Base-by-base conservation (phyloP, 2,888 invertebrate genomes). In the Dermolepida albohirtum region DNA sequence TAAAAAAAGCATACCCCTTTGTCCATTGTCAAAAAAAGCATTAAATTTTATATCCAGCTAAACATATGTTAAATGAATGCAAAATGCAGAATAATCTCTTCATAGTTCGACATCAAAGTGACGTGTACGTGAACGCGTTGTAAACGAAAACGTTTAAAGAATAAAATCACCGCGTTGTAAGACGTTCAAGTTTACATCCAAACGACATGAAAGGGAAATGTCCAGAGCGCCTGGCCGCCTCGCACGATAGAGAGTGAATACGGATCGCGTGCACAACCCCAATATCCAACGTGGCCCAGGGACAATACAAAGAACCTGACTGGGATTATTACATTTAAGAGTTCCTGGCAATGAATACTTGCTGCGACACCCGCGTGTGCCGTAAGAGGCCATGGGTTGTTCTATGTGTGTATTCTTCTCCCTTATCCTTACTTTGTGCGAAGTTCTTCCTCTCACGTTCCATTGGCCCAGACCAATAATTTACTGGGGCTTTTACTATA, bases 241-340 rank as follows among this genome's bases (percentile, higher is more conserved):
- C 55, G 41, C 27, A 14, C 27, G 29, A 59, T 27, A 16, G 16
- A 29, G 34, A 27, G 12, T 44, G 59, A 44, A 43, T 27, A 22
- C 54, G 40, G 54, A 59, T 78, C 74, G 79, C 79, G 78, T 79
- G 79, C 74, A 73, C 67, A 72, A 63, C 69, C 66, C 62, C 78
- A 78, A 77, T 79, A 78, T 77, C 72, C 75, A 70, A 73, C 44
- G 43, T 27, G 57, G 66, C 74, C 69, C 67, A 75, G 75, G 74
- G 76, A 78, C 74, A 76, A 77, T 77, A 78, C 77, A 78, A 79
- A 78, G 74, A 77, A 77, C 76, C 78, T 78, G 78, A 78, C 78
- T 78, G 76, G 78, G 79, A 80, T 80, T 80, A 80, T 78, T 80
- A 78, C 78, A 74, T 80, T 80, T 80, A 77, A 79, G 78, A 77